A percentile compares a stretch with the other conserved stretches of the same genome.
These are phyloP conservation scores for Calephelis nemesis DNA, from an alignment of 1,140 invertebrate genomes.

Conservation along the genomic window DNA sequence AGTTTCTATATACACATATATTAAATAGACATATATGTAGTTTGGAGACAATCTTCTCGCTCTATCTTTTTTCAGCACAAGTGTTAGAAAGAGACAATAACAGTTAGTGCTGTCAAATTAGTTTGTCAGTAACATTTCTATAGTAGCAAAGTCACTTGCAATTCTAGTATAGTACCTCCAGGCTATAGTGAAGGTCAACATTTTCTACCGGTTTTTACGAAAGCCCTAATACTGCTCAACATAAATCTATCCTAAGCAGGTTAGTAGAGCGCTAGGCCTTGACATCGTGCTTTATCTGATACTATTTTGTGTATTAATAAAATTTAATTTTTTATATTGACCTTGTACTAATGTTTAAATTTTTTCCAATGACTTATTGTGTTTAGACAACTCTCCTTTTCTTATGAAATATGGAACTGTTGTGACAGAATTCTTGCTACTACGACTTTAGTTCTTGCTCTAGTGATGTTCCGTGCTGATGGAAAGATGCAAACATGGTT, in stretches of 20 bases:
- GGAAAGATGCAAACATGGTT: too few relatives aligned
- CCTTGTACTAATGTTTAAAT: slow-evolving; percentile 8
- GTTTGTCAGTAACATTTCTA: too few relatives aligned
- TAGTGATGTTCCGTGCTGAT: too few relatives aligned
- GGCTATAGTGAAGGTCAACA: background rate
- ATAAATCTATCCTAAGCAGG: slow-evolving; percentile 35
- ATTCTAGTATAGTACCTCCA: background rate
- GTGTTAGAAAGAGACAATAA: too few relatives aligned
- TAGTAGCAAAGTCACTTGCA: too few relatives aligned
- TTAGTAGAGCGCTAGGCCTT: slow-evolving; percentile 54
- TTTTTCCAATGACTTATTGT: background rate
- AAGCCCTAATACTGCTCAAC: background rate
- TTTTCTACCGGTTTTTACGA: background rate
- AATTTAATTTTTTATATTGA: slow-evolving; percentile 6
- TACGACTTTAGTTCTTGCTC: too few relatives aligned
- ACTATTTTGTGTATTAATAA: slow-evolving; percentile 35
- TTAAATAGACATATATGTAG: too few relatives aligned
- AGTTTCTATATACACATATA: too few relatives aligned
- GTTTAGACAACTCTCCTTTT: background rate
- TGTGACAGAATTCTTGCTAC: too few relatives aligned
- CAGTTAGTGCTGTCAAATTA: too few relatives aligned
- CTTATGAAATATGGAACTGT: background rate
- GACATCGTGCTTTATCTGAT: slow-evolving; percentile 38
- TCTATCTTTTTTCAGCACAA: too few relatives aligned
- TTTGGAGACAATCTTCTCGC: too few relatives aligned